phyloP scores from a whole-genome alignment of 2,797 vertebrate genomes.

The Emys orbicularis region DNA sequence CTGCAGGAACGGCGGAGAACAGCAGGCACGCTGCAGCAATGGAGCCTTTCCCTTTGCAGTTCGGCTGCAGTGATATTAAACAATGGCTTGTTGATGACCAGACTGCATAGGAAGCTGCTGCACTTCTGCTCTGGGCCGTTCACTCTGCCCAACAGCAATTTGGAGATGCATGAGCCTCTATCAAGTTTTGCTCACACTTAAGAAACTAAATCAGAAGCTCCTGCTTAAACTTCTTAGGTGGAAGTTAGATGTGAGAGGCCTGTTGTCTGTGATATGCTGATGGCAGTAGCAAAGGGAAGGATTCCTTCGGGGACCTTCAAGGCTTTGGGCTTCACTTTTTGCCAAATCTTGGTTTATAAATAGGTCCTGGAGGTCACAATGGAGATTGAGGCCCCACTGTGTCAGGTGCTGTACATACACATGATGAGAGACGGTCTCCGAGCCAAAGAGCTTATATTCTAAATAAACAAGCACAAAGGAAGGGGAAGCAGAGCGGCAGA shows the following conservation, averaged over 20 bases:
- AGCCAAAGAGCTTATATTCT: not conserved
- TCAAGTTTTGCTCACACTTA: not conserved
- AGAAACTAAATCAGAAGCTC: not conserved
- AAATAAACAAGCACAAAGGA: not conserved
- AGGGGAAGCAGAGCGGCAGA: not conserved
- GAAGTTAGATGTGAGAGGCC: not conserved
- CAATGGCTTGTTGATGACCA: not conserved
- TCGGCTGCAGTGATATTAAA: not conserved
- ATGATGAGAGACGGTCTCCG: not conserved
- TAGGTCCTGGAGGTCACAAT: accelerated
- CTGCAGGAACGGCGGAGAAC: not conserved
- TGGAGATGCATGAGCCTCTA: not conserved
- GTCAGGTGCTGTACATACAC: not conserved
- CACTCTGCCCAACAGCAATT: not conserved
- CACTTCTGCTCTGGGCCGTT: not conserved
- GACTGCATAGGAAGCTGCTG: not conserved
- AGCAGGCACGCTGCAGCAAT: accelerated
- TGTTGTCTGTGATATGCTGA: accelerated
- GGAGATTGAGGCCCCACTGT: not conserved
- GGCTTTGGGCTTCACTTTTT: not conserved
- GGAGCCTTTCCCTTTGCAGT: accelerated
- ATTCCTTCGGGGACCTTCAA: not conserved
- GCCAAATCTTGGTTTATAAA: not conserved
- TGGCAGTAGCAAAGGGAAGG: not conserved
- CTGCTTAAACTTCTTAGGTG: not conserved